Percentiles rank a stretch among this genome's conserved stretches.
phyloP scores from a whole-genome alignment of 2,888 invertebrate species.

The Nomada ferruginata region DNA sequence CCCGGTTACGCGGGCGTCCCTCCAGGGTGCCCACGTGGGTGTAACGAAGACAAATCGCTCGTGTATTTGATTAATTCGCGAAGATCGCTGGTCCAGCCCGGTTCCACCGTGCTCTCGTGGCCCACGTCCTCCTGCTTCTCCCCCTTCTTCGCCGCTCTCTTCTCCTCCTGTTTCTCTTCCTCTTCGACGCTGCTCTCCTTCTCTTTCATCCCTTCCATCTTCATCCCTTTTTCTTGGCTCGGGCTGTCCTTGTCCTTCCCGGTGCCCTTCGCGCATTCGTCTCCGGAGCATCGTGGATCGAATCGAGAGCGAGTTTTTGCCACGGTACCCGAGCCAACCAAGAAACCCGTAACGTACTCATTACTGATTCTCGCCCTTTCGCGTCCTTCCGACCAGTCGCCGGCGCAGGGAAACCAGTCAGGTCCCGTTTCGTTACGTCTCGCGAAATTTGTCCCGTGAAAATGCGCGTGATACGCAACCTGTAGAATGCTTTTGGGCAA shows the following conservation, averaged over 20 bases:
- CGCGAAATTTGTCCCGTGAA: constrained; percentile 19
- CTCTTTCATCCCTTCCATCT: constrained; percentile 7
- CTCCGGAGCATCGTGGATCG: constrained; percentile 62
- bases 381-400: constrained; percentile 41
- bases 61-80: constrained; percentile 79
- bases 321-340: constrained; percentile 36
- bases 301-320: constrained; percentile 73
- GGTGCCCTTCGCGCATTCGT: constrained; percentile 25
- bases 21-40: constrained; percentile 79
- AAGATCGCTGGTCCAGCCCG: constrained; percentile 63
- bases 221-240: constrained; percentile 29
- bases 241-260: constrained; percentile 19
- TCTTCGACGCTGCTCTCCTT: not conserved
- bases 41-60: constrained; percentile 83
- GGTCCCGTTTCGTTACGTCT: not conserved
- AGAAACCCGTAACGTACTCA: constrained; percentile 68
- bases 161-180: constrained; percentile 12
- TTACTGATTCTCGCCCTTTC: constrained; percentile 71
- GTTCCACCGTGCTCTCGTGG: constrained; percentile 29
- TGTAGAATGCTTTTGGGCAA: no score
- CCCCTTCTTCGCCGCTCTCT: not conserved
- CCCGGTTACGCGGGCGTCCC: constrained; percentile 71
- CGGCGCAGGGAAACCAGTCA: not conserved
- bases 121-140: constrained; percentile 29
- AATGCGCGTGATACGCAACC: not conserved